Evolutionary conservation across 2,888 invertebrate genomes (phyloP), one percentile per base, ranked within the genome.

Genomic region (Drosophila putrida): DNA sequence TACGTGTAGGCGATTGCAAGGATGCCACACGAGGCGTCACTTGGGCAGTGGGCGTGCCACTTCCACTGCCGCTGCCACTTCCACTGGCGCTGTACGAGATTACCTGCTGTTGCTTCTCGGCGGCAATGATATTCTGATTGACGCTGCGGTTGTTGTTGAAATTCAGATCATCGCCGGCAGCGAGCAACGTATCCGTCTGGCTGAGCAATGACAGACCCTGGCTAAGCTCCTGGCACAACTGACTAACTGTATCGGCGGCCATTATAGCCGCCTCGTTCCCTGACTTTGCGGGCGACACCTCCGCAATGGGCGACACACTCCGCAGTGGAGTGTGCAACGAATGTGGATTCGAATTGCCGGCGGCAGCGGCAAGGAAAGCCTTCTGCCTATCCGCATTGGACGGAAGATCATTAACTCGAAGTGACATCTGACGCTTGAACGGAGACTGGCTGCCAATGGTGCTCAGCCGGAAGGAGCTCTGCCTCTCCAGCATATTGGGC

Each of bases 391-490:
- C 98, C 87, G 98, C 93, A 91, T 97, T 98, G 89, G 98, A 98
- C 66, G 99, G 98, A 92, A 99, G 94, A 94, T 99, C 98, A 92
- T 96, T 97, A 87, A 98, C 96, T 73, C 98, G 96, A 78, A 99
- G 94, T 71, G 98, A 99, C 94, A 98, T 96, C 93, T 99, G 98
- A 46, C 99, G 95, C 93, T 99, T 99, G 93, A 97, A 99, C 71
- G 96, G 99, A 15, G 98, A 98, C 90, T 96, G 96, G 93, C 94
- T 95, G 89, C 93, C 94, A 69, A 94, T 92, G 89, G 96, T 96
- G 84, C 96, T 95, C 93, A 98, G 97, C 51, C 98, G 94, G 94
- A 98, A 98, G 71, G 98, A 98, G 78, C 98, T 98, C 93, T 99
- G 99, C 35, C 99, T 94, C 92, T 98, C 97, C 60, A 99, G 94